Conservation (phyloP, 2,797 vertebrate genomes). For the Pteropus rufus region DNA sequence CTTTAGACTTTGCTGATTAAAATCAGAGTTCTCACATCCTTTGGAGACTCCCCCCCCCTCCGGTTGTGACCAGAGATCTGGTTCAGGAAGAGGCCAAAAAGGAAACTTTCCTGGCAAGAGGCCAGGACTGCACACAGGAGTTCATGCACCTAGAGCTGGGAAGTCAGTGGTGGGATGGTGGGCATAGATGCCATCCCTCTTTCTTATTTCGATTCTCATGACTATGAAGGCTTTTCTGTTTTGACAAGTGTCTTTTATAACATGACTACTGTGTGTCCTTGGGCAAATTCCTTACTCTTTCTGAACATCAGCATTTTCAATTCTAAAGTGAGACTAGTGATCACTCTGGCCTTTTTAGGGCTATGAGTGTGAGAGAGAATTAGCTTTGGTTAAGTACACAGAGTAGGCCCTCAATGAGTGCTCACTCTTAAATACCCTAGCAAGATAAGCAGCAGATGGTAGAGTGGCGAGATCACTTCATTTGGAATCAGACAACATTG, state of each 20-base stretch:
- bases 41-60: background rate
- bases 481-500: background rate
- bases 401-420: background rate
- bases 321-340: background rate
- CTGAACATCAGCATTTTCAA: background rate
- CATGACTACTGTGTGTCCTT: background rate
- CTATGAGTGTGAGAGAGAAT: background rate
- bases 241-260: background rate
- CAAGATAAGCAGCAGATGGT: background rate
- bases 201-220: background rate
- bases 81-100: background rate
- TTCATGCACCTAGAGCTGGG: background rate
- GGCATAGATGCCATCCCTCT: background rate
- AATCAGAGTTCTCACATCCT: background rate
- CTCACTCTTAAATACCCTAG: background rate
- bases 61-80: background rate
- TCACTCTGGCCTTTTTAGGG: background rate
- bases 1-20: conserved; percentile 2
- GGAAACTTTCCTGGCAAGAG: background rate
- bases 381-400: background rate
- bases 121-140: background rate
- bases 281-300: background rate
- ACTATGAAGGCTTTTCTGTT: conserved; percentile 12
- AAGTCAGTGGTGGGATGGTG: background rate
- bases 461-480: background rate